A percentile compares a stretch with the other conserved stretches of the same genome.
Evolutionary conservation across 2,888 invertebrate species (phyloP).

Genomic region (Polia nebulosa): DNA sequence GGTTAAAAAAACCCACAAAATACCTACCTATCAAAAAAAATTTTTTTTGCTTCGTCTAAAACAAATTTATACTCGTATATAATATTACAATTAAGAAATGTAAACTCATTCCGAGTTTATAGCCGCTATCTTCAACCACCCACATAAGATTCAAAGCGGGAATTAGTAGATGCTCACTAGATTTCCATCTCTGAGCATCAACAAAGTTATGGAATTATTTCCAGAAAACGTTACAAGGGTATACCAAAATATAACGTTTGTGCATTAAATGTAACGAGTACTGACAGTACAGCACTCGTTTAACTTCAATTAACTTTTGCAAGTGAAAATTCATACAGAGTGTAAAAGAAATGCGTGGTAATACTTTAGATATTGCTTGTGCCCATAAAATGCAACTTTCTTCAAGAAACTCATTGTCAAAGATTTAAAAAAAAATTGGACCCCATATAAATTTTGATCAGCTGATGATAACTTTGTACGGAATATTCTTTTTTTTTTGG

Average conservation of each 20-base stretch:
- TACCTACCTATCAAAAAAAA: no score
- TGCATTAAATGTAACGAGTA: constrained; percentile 20
- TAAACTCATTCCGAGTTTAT: constrained; percentile 7
- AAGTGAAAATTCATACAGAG: constrained; percentile 25
- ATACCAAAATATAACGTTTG: constrained; percentile 11
- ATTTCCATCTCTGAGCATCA: constrained; percentile 2
- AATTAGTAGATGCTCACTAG: neutral
- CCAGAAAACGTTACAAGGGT: neutral
- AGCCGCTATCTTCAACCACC: neutral
- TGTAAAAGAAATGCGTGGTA: no score
- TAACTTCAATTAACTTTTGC: constrained; percentile 29
- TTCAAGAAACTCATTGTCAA: no score
- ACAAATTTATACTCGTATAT: neutral
- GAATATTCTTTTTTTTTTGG: no score
- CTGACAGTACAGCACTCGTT: neutral
- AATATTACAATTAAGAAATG: constrained; percentile 1
- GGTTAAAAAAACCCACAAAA: constrained; percentile 13
- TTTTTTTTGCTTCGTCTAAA: neutral
- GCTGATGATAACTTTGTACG: no score
- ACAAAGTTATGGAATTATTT: constrained; percentile 2
- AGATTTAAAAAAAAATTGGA: no score
- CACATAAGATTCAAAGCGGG: neutral
- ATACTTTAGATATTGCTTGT: no score
- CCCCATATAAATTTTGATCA: no score
- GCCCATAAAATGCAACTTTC: no score